phyloP scores from a whole-genome alignment of 2,888 invertebrate species.

The Cephus nigrinus region DNA sequence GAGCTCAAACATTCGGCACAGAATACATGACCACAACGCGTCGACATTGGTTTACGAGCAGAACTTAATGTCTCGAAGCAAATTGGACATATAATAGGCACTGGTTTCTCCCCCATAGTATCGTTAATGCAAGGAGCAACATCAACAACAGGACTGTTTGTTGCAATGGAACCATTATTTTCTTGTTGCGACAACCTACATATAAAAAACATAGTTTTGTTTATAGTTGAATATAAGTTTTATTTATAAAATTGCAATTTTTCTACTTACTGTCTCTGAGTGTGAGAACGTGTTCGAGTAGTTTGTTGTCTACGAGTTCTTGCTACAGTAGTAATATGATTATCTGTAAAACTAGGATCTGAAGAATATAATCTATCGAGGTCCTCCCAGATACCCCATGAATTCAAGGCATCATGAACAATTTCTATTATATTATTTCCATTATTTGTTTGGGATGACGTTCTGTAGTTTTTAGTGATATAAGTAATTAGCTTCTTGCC shows the following conservation, averaged over 20 bases:
- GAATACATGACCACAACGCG: conserved; percentile 53
- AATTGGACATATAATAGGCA: conserved; percentile 44
- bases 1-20: conserved; percentile 44
- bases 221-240: not conserved
- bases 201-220: not conserved
- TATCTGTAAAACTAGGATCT: not conserved
- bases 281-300: not conserved
- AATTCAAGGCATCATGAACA: not conserved
- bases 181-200: not conserved
- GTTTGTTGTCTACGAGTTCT: not conserved
- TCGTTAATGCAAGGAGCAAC: conserved; percentile 25
- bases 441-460: not conserved
- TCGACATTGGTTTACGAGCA: conserved; percentile 43
- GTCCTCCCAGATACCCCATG: not conserved
- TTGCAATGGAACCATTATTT: not conserved
- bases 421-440: not conserved
- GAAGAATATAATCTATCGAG: not conserved
- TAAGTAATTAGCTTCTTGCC: not conserved
- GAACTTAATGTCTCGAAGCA: conserved; percentile 45
- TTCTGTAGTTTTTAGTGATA: not conserved
- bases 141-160: not conserved
- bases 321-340: not conserved
- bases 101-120: conserved; percentile 13
- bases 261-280: not conserved
- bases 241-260: not conserved